Evolutionary conservation across 2,113 vertebrate species (phyloP), one percentile per base, ranked within the genome.

Genomic region (Odontesthes bonariensis): DNA sequence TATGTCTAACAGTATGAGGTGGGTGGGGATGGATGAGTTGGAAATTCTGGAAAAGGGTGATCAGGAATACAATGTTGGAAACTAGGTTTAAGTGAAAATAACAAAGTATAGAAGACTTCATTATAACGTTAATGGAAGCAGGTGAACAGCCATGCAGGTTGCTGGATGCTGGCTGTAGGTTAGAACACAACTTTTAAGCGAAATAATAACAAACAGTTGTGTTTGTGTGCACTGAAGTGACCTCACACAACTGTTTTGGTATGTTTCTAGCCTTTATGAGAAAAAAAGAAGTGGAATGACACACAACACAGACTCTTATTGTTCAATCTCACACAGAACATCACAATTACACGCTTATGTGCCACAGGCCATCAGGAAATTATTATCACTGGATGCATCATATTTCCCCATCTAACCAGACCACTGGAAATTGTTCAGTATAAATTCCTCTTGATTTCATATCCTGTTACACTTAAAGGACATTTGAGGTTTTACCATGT

Each of bases 1-100:
- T 61, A 82, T 79, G 75, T 88, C 77, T 83, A 90, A 89, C 83
- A 75, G 86, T 73, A 74, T 20, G 73, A 78, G 67, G 74, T 77
- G 82, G 85, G 75, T 0, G 70, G 52, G 65, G 35, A 72, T 44
- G 67, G 76, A 69, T 56, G 22, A 56, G 32, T 46, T 65, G 38
- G 69, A 69, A 74, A 81, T 59, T 52, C 53, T 63, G 77, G 66
- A 69, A 82, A 80, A 59, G 53, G n/a, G 33, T n/a, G 62, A 83
- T 64, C 35, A 64, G 63, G 67, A 44, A 73, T 38, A 68, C 16
- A 2, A 58, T 4, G 19, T 51, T 17, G 56, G 56, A 73, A 65
- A 69, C 17, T 55, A 46, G 20, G 51, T 16, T 55, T 64, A 52
- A 31, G 19, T 56, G 42, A 58, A 68, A 57, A 75, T 2, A 10